Percentiles rank a stretch among this genome's conserved stretches.
Evolutionary conservation across 2,797 vertebrate species (phyloP).

Genomic region (Meda fulgida): DNA sequence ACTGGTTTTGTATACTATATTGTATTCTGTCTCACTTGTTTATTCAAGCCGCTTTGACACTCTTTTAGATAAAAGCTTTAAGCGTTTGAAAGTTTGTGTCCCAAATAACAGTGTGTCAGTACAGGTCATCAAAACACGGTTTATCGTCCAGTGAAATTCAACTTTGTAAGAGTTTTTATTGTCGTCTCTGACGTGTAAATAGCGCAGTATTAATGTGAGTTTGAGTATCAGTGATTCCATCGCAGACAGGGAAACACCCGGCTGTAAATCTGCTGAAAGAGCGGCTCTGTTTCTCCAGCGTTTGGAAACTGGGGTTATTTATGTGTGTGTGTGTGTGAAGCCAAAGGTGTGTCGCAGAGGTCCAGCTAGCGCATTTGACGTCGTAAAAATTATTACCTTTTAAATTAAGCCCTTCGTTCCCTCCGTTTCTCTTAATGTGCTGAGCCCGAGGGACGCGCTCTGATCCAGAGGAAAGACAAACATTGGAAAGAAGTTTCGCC

Average conservation of each 20-base stretch:
- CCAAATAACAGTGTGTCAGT: not conserved
- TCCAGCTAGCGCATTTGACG: slow-evolving; percentile 74
- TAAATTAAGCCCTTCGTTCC: slow-evolving; percentile 75
- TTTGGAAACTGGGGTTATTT: slow-evolving; percentile 80
- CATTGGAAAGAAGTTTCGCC: slow-evolving; percentile 74
- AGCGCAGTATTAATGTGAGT: slow-evolving; percentile 73
- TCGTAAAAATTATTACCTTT: slow-evolving; percentile 75
- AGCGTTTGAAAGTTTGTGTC: not conserved
- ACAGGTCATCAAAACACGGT: slow-evolving; percentile 23
- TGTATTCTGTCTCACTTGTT: not conserved
- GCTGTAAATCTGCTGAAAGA: slow-evolving; percentile 77
- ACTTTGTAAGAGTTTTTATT: not conserved
- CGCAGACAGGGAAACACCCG: slow-evolving; percentile 79
- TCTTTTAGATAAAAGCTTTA: too few species aligned
- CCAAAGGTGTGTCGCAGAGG: slow-evolving; percentile 79
- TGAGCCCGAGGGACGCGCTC: slow-evolving; percentile 71
- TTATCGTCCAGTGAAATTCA: not conserved
- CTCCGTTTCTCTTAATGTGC: slow-evolving; percentile 67
- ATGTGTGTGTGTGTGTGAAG: slow-evolving; percentile 70
- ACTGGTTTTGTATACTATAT: not conserved
- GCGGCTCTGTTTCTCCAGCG: slow-evolving; percentile 69
- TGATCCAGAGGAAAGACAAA: slow-evolving; percentile 71
- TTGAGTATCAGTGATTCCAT: slow-evolving; percentile 73
- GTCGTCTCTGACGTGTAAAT: slow-evolving; percentile 67
- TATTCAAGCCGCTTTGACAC: not conserved